Evolutionary conservation across 1,140 invertebrate species (phyloP).

Genomic region (Calycopis cecrops): DNA sequence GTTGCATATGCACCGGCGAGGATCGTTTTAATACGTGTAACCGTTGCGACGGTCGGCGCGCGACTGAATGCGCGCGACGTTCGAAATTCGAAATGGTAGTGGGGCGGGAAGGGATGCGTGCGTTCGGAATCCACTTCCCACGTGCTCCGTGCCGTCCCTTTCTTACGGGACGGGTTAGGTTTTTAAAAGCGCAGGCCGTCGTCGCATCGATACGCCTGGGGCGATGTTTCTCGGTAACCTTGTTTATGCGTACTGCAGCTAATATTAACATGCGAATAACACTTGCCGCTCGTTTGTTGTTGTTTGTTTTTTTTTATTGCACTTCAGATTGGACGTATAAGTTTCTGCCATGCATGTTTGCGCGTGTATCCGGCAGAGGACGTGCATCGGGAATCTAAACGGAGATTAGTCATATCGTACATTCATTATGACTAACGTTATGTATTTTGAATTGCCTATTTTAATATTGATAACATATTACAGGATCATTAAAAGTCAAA

Average conservation of each 20-base stretch:
- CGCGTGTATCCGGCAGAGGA: constrained; percentile 18
- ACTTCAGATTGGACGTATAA: constrained; percentile 36
- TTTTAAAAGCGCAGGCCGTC: constrained; percentile 61
- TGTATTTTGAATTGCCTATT: too few species aligned
- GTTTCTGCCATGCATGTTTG: constrained; percentile 22
- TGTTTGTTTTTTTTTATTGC: constrained; percentile 48
- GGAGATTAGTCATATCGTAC: constrained; percentile 12
- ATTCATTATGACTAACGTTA: too few species aligned
- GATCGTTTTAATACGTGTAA: constrained; percentile 35
- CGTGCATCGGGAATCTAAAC: constrained; percentile 19
- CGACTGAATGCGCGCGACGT: constrained; percentile 65
- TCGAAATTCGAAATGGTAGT: constrained; percentile 28
- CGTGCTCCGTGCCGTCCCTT: constrained; percentile 63
- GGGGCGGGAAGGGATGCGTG: constrained; percentile 56
- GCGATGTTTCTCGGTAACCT: constrained; percentile 55
- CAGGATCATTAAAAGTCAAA: too few species aligned
- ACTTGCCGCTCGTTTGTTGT: constrained; percentile 47
- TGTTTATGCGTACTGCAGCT: constrained; percentile 64
- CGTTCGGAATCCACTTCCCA: constrained; percentile 71
- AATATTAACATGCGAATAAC: constrained; percentile 66
- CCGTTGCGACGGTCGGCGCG: constrained; percentile 61
- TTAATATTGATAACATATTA: too few species aligned
- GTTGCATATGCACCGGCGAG: constrained; percentile 33
- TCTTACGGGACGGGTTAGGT: constrained; percentile 69
- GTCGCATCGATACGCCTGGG: constrained; percentile 61